phyloP scores from a whole-genome alignment of 2,113 vertebrate species.

The Paradoxurus hermaphroditus region DNA sequence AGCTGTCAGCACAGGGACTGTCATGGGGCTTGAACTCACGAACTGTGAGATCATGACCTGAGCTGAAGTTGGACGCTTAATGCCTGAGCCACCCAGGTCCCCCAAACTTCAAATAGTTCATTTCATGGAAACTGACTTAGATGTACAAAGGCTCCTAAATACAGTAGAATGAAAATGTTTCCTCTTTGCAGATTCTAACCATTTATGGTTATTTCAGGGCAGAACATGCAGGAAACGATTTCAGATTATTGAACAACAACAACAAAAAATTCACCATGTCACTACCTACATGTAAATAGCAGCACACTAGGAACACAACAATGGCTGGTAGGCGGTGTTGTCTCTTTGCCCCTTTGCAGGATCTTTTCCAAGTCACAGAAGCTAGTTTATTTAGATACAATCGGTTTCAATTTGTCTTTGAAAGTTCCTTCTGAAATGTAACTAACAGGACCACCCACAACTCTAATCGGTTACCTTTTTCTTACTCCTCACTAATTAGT shows the following conservation, averaged over 20 bases:
- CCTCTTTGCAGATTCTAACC: neutral
- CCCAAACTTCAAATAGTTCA: neutral
- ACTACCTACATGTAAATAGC: neutral
- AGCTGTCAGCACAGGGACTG: no score
- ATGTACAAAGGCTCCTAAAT: neutral
- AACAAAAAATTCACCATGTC: neutral
- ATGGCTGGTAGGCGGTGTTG: accelerated
- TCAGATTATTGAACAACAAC: neutral
- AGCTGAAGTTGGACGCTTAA: neutral
- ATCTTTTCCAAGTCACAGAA: neutral
- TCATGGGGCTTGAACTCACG: no score
- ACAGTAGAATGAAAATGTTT: neutral
- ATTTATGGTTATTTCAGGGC: neutral
- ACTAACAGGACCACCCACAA: neutral
- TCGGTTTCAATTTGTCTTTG: neutral
- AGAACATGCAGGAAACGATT: neutral
- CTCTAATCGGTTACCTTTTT: neutral
- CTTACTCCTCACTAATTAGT: neutral
- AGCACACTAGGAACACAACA: neutral
- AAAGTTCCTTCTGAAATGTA: neutral
- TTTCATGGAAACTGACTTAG: neutral
- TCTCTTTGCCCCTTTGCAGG: neutral
- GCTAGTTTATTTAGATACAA: neutral
- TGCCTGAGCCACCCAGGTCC: neutral
- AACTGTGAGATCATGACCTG: neutral